Percentiles rank a stretch among this genome's conserved stretches.
These are phyloP conservation scores for Otus scops DNA, from an alignment of 2,797 vertebrate genomes.

Conservation along the genomic window DNA sequence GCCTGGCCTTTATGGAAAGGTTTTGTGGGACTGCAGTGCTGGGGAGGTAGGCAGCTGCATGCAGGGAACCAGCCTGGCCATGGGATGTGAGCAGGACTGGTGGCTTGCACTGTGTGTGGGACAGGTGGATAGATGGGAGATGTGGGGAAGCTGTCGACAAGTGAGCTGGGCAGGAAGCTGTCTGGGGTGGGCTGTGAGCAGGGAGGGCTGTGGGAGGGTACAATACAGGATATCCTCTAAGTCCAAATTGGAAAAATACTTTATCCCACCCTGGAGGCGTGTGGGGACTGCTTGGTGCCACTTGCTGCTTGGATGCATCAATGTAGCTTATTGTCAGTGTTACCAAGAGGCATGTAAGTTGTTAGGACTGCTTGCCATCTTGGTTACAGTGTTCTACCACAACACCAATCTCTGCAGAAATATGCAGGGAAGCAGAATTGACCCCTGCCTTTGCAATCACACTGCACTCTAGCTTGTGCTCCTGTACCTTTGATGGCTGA, in stretches of 20 bases:
- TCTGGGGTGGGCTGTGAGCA: background rate
- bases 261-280: background rate
- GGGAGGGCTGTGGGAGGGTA: rapidly evolving
- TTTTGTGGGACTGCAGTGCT: background rate
- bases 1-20: background rate
- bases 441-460: background rate
- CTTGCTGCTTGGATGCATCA: background rate
- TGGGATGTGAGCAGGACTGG: background rate
- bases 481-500: background rate
- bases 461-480: background rate
- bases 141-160: background rate
- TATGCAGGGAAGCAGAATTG: background rate
- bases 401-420: background rate
- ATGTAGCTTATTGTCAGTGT: rapidly evolving
- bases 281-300: background rate
- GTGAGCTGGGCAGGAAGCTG: background rate
- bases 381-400: background rate
- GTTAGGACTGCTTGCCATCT: background rate
- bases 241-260: background rate
- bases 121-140: background rate
- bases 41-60: background rate
- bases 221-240: background rate
- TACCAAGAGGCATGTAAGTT: background rate
- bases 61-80: background rate
- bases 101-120: rapidly evolving